These are phyloP conservation scores for Aurelia aurita DNA, from an alignment of 30 jellyfish, hydroid and myxozoan genomes.

Conservation along the genomic window DNA sequence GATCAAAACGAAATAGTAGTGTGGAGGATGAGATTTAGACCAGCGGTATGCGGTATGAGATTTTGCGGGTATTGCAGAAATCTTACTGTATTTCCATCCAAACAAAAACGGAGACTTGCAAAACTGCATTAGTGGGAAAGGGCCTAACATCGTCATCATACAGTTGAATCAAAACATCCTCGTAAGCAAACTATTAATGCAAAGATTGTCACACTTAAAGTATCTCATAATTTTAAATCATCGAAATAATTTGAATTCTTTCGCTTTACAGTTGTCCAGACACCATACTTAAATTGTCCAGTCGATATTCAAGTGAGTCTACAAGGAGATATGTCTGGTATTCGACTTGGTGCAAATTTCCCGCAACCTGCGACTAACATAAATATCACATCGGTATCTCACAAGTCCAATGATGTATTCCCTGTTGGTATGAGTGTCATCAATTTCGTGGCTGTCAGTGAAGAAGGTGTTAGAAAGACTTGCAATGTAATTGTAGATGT, in stretches of 20 bases:
- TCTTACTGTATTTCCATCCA: too few species aligned
- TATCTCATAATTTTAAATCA: too few species aligned
- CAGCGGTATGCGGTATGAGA: too few species aligned
- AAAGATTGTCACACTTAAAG: too few species aligned
- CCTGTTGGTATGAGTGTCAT: constrained; percentile 77
- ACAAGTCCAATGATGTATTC: constrained; percentile 56
- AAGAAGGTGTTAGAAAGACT: constrained; percentile 69
- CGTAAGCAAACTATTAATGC: too few species aligned
- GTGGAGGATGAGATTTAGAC: too few species aligned
- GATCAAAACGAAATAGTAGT: too few species aligned
- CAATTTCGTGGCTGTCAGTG: constrained; percentile 75
- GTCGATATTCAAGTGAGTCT: constrained; percentile 68
- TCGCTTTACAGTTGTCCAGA: constrained; percentile 65
- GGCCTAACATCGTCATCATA: too few species aligned
- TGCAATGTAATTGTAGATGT: constrained; percentile 80
- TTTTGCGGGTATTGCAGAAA: too few species aligned
- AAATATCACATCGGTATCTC: constrained; percentile 46
- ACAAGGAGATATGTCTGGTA: constrained; percentile 27
- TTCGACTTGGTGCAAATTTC: constrained; percentile 68
- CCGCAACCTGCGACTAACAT: constrained; percentile 89
- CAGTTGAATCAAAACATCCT: too few species aligned
- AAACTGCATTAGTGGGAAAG: too few species aligned
- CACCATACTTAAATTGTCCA: constrained; percentile 96
- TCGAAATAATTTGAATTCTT: background rate
- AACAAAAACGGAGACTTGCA: too few species aligned